These are phyloP conservation scores for Trissolcus japonicus DNA, from an alignment of 2,888 invertebrate species.

Conservation along the genomic window DNA sequence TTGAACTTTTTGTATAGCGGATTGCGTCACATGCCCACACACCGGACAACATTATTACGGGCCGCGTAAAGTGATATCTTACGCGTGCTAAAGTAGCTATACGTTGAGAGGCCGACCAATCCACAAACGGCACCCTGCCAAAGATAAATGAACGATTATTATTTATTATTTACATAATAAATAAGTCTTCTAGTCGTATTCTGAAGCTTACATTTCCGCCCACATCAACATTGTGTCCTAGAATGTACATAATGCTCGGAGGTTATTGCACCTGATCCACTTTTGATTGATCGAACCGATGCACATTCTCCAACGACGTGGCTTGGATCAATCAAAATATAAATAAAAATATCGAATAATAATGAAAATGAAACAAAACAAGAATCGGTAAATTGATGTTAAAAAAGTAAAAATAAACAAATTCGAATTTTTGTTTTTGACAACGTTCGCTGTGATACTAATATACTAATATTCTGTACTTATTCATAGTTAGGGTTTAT, in stretches of 20 bases:
- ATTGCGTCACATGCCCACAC: background rate
- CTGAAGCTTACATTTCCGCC: background rate
- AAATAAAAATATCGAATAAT: too few species aligned
- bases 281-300: conserved; percentile 54
- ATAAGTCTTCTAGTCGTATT: conserved; percentile 37
- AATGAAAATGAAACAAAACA: too few species aligned
- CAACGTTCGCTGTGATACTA: too few species aligned
- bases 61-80: conserved; percentile 63
- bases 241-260: conserved; percentile 17
- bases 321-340: too few species aligned
- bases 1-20: background rate
- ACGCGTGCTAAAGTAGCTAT: conserved; percentile 65
- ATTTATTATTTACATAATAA: conserved; percentile 28
- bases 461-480: too few species aligned
- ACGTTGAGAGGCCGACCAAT: conserved; percentile 58
- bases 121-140: conserved; percentile 60
- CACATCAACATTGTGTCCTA: background rate
- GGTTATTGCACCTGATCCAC: conserved; percentile 57
- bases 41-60: conserved; percentile 35
- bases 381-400: too few species aligned
- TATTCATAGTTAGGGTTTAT: too few species aligned
- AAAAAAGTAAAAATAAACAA: too few species aligned
- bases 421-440: too few species aligned
- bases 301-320: conserved; percentile 15
- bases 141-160: conserved; percentile 8